phyloP scores from a whole-genome alignment of 2,888 invertebrate genomes.

The Diabrotica balteata region DNA sequence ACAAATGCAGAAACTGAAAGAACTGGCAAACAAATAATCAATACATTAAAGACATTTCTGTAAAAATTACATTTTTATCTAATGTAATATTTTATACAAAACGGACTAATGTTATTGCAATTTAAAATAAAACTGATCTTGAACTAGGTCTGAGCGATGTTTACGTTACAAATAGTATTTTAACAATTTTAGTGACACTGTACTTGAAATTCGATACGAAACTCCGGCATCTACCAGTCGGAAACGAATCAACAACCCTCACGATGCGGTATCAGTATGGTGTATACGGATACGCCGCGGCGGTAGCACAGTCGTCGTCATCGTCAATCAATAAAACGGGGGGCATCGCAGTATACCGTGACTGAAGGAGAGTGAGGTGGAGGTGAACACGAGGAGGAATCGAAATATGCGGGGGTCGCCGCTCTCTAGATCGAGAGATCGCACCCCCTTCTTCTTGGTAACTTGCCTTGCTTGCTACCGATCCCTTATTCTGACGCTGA shows the following conservation, averaged over 20 bases:
- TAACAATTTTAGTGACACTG: too few species aligned
- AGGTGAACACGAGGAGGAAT: conserved; percentile 10
- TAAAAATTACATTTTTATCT: too few species aligned
- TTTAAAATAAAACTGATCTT: too few species aligned
- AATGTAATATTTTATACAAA: too few species aligned
- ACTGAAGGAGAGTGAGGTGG: conserved; percentile 4
- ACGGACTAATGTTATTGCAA: too few species aligned
- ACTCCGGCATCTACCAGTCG: too few species aligned
- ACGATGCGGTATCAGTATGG: conserved; percentile 11
- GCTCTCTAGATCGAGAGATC: conserved; percentile 10
- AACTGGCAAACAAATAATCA: too few species aligned
- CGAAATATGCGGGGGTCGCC: conserved; percentile 18
- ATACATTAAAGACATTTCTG: too few species aligned
- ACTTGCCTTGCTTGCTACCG: neutral
- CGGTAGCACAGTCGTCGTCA: neutral
- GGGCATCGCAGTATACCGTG: conserved; percentile 28
- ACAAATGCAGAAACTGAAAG: too few species aligned
- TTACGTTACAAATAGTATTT: too few species aligned
- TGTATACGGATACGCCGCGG: conserved; percentile 16
- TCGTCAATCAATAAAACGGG: conserved; percentile 35
- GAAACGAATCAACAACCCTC: conserved; percentile 1
- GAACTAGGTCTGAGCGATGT: too few species aligned
- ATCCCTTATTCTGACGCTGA: conserved; percentile 8
- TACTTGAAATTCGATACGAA: too few species aligned
- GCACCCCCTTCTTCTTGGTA: conserved; percentile 8